A percentile compares a stretch with the other conserved stretches of the same genome.
Evolutionary conservation across 2,888 invertebrate species (phyloP).

Genomic region (Nysson spinosus): DNA sequence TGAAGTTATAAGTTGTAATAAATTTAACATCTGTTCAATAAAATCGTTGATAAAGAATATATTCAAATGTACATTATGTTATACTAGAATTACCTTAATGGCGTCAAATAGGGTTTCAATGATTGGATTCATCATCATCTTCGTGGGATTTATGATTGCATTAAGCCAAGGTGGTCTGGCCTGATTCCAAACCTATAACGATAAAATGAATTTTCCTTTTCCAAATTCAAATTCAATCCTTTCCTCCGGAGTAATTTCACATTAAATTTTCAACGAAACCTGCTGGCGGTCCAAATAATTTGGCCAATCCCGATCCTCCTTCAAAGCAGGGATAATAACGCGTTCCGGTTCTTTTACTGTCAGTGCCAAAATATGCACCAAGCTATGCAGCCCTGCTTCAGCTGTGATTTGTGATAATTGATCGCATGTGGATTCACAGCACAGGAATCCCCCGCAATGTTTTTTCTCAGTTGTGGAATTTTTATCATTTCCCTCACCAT

Average conservation of each 20-base stretch:
- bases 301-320: slow-evolving; percentile 83
- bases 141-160: slow-evolving; percentile 83
- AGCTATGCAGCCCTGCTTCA: slow-evolving; percentile 81
- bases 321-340: slow-evolving; percentile 82
- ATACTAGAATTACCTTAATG: slow-evolving; percentile 73
- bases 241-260: neutral
- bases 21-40: too few relatives aligned
- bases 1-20: neutral
- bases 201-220: neutral
- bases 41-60: neutral
- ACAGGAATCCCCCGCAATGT: slow-evolving; percentile 84
- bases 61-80: neutral
- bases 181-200: slow-evolving; percentile 87
- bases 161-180: slow-evolving; percentile 88
- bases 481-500: slow-evolving; percentile 16
- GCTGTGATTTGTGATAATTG: slow-evolving; percentile 71
- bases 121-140: slow-evolving; percentile 82
- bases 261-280: slow-evolving; percentile 73
- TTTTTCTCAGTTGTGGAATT: slow-evolving; percentile 57
- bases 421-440: slow-evolving; percentile 83
- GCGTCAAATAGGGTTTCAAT: slow-evolving; percentile 85
- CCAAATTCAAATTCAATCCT: neutral
- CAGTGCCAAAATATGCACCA: slow-evolving; percentile 82
- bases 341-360: slow-evolving; percentile 80
- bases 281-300: slow-evolving; percentile 87